These are phyloP conservation scores for Perccottus glenii DNA, from an alignment of 2,113 vertebrate genomes.

Conservation along the genomic window DNA sequence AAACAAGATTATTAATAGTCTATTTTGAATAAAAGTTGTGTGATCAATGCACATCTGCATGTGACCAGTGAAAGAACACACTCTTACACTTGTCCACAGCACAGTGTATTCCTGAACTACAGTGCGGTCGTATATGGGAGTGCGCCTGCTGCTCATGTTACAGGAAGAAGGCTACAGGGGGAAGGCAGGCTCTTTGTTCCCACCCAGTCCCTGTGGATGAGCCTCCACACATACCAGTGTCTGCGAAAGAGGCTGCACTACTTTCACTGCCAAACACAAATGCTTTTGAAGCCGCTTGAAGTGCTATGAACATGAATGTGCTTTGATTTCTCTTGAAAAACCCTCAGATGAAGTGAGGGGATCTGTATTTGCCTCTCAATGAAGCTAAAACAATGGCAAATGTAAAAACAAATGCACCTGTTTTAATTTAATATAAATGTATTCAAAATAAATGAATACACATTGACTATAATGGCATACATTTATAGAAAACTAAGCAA, in stretches of 20 bases:
- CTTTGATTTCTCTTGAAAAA: too few relatives aligned
- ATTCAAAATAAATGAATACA: too few relatives aligned
- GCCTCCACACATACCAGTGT: slow-evolving; percentile 29
- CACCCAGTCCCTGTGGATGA: slow-evolving; percentile 58
- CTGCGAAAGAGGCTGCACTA: slow-evolving; percentile 20
- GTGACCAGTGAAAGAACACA: slow-evolving; percentile 3
- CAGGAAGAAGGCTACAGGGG: slow-evolving; percentile 38
- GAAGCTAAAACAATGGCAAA: too few relatives aligned
- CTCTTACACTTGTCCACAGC: slow-evolving; percentile 10
- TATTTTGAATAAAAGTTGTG: too few relatives aligned
- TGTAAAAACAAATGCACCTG: too few relatives aligned
- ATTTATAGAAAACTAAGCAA: too few relatives aligned
- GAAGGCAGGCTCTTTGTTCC: slow-evolving; percentile 48
- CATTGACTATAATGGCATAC: too few relatives aligned
- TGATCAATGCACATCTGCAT: slow-evolving; percentile 20
- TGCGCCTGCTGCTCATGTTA: slow-evolving; percentile 54
- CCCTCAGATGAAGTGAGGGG: too few relatives aligned
- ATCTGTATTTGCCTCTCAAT: too few relatives aligned
- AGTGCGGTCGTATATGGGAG: slow-evolving; percentile 18
- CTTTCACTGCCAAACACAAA: background rate
- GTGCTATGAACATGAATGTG: too few relatives aligned
- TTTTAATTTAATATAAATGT: too few relatives aligned
- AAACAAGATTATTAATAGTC: background rate
- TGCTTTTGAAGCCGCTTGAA: background rate
- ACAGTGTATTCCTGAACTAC: slow-evolving; percentile 43